Percentiles rank a stretch among this genome's conserved stretches.
Conservation (phyloP, 1,140 invertebrate species). For the Oryctes rhinoceros region DNA sequence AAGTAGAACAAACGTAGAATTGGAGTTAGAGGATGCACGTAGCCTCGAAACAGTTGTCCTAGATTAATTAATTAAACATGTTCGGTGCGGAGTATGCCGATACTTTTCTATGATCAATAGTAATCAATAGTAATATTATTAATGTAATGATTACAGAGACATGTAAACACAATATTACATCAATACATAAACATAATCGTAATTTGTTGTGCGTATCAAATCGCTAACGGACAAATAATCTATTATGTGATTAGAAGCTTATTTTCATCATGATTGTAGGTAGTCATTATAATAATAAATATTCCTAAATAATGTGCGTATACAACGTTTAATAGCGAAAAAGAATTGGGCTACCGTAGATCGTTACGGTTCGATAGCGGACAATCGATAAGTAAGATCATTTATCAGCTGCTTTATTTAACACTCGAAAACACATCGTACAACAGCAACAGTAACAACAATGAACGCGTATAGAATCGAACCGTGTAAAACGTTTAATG, state of each 20-base stretch:
- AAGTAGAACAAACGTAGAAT: too few species aligned
- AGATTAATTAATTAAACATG: too few species aligned
- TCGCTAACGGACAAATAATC: background rate
- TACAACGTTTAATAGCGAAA: constrained; percentile 16
- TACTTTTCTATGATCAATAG: too few species aligned
- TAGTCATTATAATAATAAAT: constrained; percentile 20
- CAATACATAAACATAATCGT: background rate
- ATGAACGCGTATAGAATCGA: constrained; percentile 41
- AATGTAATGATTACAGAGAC: too few species aligned
- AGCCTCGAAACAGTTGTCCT: too few species aligned
- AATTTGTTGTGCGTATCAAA: background rate
- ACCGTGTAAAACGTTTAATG: constrained; percentile 46
- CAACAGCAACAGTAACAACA: constrained; percentile 12
- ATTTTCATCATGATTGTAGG: background rate
- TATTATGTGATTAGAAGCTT: background rate
- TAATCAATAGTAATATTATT: too few species aligned
- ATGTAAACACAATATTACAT: too few species aligned
- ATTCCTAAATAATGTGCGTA: constrained; percentile 11
- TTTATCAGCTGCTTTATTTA: constrained; percentile 50
- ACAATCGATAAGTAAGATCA: constrained; percentile 40
- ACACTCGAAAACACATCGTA: constrained; percentile 47
- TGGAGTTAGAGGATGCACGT: too few species aligned
- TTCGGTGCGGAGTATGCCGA: too few species aligned
- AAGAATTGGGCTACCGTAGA: constrained; percentile 40
- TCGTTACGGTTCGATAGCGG: constrained; percentile 42